Evolutionary conservation across 2,888 invertebrate species (phyloP), one percentile per base, ranked within the genome.

Genomic region (Calameuta filiformis): DNA sequence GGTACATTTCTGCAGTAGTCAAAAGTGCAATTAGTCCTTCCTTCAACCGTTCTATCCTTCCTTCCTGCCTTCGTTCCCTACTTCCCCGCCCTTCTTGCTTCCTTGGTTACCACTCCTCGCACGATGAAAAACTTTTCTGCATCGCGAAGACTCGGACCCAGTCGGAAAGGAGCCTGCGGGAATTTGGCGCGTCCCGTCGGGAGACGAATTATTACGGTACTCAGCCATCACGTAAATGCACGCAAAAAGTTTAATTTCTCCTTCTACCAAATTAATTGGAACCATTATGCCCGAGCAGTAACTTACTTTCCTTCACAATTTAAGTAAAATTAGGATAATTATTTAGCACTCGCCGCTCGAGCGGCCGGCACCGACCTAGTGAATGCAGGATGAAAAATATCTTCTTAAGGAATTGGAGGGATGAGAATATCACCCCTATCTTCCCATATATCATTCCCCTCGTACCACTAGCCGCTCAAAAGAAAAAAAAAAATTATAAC

Each of bases 251-350:
- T 84, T 85, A 82, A 86, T 86, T 83, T 85, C 84, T 83, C 78
- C 76, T 71, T 82, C 78, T 76, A 84, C 84, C 86, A 86, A 87
- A 87, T 88, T 86, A 85, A 83, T 79, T 81, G 31, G 78, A 79
- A 79, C 80, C 82, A 83, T 82, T 80, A 83, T 78, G 75, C 79
- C 75, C 34, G 12, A 68, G 71, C 69, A 33, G 80, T 80, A 81
- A 83, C 82, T 83, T 80, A 83, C 79, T 76, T 75, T 77, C 71
- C 75, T 77, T 31, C 68, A 77, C 73, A 73, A 77, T 81, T 79
- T 75, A 78, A 77, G 76, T 68, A 68, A 71, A 82, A 79, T 81
- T 78, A 78, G 82, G 69, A 78, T 77, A 81, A 82, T 81, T 79
- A 80, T 79, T 79, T 76, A 76, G 77, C 74, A 34, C 23, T 31